Conservation (phyloP, 2,797 vertebrate genomes). For the Vireo griseus region DNA sequence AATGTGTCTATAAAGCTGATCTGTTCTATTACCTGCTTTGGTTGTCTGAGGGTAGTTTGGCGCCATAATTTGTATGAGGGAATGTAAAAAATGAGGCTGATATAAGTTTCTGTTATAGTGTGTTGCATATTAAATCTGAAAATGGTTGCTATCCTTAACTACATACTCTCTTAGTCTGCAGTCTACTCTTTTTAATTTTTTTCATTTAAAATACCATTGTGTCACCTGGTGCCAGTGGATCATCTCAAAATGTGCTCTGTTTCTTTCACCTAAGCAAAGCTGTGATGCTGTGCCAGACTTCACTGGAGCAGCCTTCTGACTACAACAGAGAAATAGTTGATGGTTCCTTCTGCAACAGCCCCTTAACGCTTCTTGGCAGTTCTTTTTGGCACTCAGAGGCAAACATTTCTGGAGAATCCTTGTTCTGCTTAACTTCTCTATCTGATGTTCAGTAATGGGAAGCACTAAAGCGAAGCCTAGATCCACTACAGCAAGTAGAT, state of each 20-base stretch:
- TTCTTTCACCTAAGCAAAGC: not conserved
- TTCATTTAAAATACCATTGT: not conserved
- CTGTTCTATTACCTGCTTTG: not conserved
- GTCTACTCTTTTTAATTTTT: not conserved
- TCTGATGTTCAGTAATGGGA: conserved; percentile 74
- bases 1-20: not conserved
- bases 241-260: not conserved
- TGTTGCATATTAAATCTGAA: not conserved
- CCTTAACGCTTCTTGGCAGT: conserved; percentile 54
- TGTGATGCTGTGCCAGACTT: not conserved
- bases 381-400: not conserved
- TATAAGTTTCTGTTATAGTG: not conserved
- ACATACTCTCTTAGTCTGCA: not conserved
- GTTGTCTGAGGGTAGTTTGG: not conserved
- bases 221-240: not conserved
- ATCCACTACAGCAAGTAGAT: conserved; percentile 74
- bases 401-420: conserved; percentile 10
- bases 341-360: not conserved
- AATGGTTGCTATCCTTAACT: not conserved
- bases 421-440: conserved; percentile 65
- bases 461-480: conserved; percentile 38
- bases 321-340: not conserved
- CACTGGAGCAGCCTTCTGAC: not conserved
- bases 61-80: not conserved
- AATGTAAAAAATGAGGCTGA: not conserved